phyloP scores from a whole-genome alignment of 2,797 vertebrate genomes.

The Neosilurus hyrtlii region DNA sequence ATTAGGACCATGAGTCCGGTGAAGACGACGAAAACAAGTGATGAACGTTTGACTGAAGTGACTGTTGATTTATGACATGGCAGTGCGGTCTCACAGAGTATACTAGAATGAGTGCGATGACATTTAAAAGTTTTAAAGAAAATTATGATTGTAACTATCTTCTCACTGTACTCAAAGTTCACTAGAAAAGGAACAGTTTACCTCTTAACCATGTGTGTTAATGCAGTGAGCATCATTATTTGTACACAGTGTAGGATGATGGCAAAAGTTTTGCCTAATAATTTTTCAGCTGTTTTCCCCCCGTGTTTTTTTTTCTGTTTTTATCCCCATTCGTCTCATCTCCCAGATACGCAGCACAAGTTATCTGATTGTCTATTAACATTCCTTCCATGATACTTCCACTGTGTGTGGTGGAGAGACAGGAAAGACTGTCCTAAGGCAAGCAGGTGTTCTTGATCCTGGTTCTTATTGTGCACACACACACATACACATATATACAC shows the following conservation, averaged over 20 bases:
- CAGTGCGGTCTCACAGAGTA: not conserved
- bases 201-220: not conserved
- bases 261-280: conserved; percentile 10
- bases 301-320: not conserved
- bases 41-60: not conserved
- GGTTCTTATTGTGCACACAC: not conserved
- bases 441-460: conserved; percentile 42
- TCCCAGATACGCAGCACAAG: not conserved
- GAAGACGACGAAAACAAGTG: not conserved
- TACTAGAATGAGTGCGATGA: not conserved
- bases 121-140: not conserved
- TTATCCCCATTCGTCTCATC: not conserved
- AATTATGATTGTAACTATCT: not conserved
- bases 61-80: not conserved
- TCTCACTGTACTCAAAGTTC: not conserved
- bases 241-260: not conserved
- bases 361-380: conserved; percentile 24
- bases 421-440: conserved; percentile 34
- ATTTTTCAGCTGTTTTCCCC: not conserved
- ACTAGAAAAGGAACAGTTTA: not conserved
- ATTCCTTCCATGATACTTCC: conserved; percentile 36
- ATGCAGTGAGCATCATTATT: not conserved
- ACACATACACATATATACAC: conserved; percentile 8
- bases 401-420: conserved; percentile 22
- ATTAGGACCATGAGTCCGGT: not conserved